Conservation (phyloP, 2,888 invertebrate species). For the Sinotaia quadrata region DNA sequence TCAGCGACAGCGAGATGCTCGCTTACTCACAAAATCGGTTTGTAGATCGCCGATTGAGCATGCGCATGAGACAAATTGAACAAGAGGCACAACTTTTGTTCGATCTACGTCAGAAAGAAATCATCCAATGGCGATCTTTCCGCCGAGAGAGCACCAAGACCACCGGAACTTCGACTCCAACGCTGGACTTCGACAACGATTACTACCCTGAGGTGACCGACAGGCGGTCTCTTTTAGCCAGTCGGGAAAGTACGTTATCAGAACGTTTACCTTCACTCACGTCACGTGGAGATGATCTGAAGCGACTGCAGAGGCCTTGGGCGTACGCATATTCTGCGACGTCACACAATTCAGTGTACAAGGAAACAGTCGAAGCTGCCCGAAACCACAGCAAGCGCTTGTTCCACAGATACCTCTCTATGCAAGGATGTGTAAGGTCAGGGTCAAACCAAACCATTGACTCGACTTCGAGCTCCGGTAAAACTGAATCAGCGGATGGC, state of each 20-base stretch:
- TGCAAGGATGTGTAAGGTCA: too few relatives aligned
- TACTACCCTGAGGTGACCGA: not conserved
- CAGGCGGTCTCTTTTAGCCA: not conserved
- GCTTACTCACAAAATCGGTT: conserved; percentile 16
- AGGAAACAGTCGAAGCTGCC: conserved; percentile 29
- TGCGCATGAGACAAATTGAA: not conserved
- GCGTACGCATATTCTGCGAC: conserved; percentile 46
- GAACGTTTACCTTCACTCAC: not conserved
- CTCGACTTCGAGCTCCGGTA: too few relatives aligned
- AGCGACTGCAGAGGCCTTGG: conserved; percentile 43
- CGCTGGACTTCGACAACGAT: not conserved
- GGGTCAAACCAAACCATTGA: too few relatives aligned
- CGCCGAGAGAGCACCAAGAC: conserved; percentile 7
- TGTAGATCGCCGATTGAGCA: conserved; percentile 2
- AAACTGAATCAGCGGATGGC: too few relatives aligned
- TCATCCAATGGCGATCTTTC: conserved; percentile 16
- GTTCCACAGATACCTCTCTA: not conserved
- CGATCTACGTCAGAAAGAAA: conserved; percentile 19
- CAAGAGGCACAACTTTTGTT: conserved; percentile 5
- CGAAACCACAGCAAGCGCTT: conserved; percentile 1
- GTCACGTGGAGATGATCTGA: conserved; percentile 5
- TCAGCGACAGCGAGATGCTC: conserved; percentile 21
- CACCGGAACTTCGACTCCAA: conserved; percentile 1
- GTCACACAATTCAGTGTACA: conserved; percentile 49
- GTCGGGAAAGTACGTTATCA: not conserved